These are phyloP conservation scores for Henricia sp. DNA, from an alignment of 53 echinoderm and acorn worm species.

Conservation along the genomic window DNA sequence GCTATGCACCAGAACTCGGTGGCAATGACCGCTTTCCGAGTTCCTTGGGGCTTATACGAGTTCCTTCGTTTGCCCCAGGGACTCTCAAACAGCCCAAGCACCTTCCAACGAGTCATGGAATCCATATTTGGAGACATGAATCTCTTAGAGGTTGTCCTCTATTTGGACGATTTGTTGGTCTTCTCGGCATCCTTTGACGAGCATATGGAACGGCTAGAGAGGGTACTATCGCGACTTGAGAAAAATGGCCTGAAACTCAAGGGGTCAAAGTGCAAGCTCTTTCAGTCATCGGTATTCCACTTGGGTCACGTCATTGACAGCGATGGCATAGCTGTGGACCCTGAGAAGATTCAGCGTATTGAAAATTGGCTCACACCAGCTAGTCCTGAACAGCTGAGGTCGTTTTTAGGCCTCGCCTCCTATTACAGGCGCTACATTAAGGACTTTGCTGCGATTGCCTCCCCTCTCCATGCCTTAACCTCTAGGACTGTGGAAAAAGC, in stretches of 20 bases:
- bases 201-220: not conserved
- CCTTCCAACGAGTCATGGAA: not conserved
- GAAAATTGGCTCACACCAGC: not conserved
- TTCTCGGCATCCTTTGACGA: not conserved
- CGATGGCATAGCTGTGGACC: not conserved
- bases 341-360: too few relatives aligned
- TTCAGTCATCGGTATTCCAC: not conserved
- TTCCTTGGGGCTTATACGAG: not conserved
- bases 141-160: not conserved
- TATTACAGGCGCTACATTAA: not conserved
- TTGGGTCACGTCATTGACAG: not conserved
- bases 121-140: not conserved
- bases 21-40: not conserved
- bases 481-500: not conserved
- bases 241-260: not conserved
- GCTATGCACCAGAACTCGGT: not conserved
- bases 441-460: not conserved
- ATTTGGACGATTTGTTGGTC: not conserved
- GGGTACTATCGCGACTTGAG: not conserved
- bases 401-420: slow-evolving; percentile 5
- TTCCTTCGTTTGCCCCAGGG: not conserved
- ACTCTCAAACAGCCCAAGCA: not conserved
- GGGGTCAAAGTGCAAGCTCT: not conserved
- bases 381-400: not conserved
- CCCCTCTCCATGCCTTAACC: not conserved